Conservation (phyloP, 2,113 vertebrate genomes). For the Phainopepla nitens region DNA sequence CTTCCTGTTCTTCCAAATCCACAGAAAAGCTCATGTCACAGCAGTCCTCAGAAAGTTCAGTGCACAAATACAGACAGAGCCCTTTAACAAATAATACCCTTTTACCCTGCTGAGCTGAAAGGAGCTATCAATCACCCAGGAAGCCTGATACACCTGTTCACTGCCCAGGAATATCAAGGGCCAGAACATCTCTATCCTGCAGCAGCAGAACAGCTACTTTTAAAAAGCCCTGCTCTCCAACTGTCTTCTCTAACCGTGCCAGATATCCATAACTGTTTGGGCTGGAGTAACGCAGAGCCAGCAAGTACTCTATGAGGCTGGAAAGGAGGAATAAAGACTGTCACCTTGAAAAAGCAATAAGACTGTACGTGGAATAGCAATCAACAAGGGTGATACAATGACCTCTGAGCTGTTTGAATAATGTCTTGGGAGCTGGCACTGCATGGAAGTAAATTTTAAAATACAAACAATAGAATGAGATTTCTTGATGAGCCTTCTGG, state of each 20-base stretch:
- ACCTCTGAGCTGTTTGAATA: neutral
- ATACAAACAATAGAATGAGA: neutral
- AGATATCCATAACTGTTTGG: neutral
- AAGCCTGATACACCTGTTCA: neutral
- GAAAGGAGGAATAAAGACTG: neutral
- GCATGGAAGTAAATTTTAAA: neutral
- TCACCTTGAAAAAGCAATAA: neutral
- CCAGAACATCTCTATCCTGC: neutral
- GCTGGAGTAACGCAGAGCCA: neutral
- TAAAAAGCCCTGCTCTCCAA: neutral
- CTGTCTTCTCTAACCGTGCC: neutral
- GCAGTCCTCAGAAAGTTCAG: neutral
- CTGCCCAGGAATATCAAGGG: neutral
- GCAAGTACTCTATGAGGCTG: neutral
- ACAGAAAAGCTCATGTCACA: neutral
- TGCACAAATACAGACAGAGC: neutral
- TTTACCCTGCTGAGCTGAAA: neutral
- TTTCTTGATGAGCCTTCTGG: constrained; percentile 14
- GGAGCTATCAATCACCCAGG: neutral
- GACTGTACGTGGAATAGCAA: neutral
- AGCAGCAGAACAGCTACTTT: neutral
- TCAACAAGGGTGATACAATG: neutral
- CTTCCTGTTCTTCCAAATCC: neutral
- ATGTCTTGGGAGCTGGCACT: neutral
- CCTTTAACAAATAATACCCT: neutral